Evolutionary conservation across 2,797 vertebrate genomes (phyloP).

Genomic region (Psittacula echo): DNA sequence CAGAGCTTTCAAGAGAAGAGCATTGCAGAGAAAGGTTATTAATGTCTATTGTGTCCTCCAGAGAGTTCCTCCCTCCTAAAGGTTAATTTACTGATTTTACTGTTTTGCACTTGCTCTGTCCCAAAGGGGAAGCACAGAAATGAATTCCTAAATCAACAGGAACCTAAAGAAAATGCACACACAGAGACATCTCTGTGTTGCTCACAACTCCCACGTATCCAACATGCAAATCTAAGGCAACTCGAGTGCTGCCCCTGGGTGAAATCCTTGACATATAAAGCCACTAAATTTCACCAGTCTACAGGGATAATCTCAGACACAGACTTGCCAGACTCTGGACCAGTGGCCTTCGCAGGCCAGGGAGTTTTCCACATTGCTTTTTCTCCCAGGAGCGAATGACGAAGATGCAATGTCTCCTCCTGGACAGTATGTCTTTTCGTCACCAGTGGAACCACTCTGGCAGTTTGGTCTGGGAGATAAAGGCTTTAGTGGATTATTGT

Average conservation of each 20-base stretch:
- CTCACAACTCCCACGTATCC: not conserved
- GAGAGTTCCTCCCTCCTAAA: not conserved
- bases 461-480: not conserved
- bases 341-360: not conserved
- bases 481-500: not conserved
- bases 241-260: not conserved
- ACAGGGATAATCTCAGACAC: not conserved
- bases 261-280: not conserved
- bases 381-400: not conserved
- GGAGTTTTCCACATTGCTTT: not conserved
- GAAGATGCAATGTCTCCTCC: not conserved
- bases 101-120: not conserved
- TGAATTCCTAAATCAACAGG: conserved; percentile 14
- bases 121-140: not conserved
- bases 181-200: not conserved
- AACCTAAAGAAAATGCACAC: conserved; percentile 7
- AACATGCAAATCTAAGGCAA: not conserved
- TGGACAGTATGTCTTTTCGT: not conserved
- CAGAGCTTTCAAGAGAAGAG: not conserved
- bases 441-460: not conserved
- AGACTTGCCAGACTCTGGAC: not conserved
- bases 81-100: not conserved
- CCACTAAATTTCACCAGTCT: not conserved
- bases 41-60: not conserved
- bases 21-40: not conserved